phyloP scores from a whole-genome alignment of 2,113 vertebrate species.

The Rallus limicola region DNA sequence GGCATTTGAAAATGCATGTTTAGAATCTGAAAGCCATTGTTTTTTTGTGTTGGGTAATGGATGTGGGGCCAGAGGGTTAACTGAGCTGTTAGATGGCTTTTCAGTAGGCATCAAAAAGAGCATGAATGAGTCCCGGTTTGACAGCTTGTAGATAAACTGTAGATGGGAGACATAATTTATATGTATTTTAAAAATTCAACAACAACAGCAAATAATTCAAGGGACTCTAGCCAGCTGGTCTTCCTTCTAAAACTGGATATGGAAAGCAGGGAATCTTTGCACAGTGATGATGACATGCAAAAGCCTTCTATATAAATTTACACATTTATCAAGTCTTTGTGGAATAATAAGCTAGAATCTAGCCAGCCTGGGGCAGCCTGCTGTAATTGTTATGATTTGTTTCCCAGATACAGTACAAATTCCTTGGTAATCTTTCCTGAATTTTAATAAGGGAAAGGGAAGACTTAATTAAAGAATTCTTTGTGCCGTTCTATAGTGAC shows the following conservation, averaged over 20 bases:
- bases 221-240: slow-evolving; percentile 16
- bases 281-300: neutral
- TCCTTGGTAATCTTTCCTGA: slow-evolving; percentile 67
- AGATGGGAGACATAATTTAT: slow-evolving; percentile 62
- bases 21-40: neutral
- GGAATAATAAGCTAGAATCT: slow-evolving; percentile 57
- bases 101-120: slow-evolving; percentile 58
- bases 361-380: slow-evolving; percentile 47
- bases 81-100: neutral
- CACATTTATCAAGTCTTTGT: slow-evolving; percentile 45
- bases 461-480: slow-evolving; percentile 76
- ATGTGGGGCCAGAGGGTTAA: neutral
- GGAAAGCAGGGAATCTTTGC: neutral
- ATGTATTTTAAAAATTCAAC: slow-evolving; percentile 56
- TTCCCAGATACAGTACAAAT: slow-evolving; percentile 72
- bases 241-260: slow-evolving; percentile 21
- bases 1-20: neutral
- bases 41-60: neutral
- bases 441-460: slow-evolving; percentile 74
- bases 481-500: slow-evolving; percentile 32
- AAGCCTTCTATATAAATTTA: slow-evolving; percentile 43
- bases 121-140: slow-evolving; percentile 38
- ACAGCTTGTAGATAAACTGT: slow-evolving; percentile 62
- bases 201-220: slow-evolving; percentile 50
- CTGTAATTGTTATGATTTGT: slow-evolving; percentile 74